phyloP scores from a whole-genome alignment of 2,888 invertebrate species.

The Agriotes lineatus region DNA sequence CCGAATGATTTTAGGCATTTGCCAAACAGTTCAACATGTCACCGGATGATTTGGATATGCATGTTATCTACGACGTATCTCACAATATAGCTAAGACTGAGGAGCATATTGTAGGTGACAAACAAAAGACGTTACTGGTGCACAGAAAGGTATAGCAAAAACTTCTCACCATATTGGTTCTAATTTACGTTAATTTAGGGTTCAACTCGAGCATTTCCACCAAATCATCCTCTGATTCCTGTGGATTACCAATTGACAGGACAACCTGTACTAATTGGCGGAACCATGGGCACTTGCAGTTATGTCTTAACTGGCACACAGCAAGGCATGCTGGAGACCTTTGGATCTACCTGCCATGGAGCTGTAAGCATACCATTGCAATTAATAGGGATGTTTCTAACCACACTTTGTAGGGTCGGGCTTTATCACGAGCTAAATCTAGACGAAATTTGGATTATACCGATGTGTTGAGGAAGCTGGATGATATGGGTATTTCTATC shows the following conservation, averaged over 20 bases:
- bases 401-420: slow-evolving; percentile 81
- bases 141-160: slow-evolving; percentile 90
- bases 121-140: slow-evolving; percentile 90
- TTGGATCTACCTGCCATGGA: slow-evolving; percentile 99
- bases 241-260: slow-evolving; percentile 98
- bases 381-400: background rate
- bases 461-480: slow-evolving; percentile 87
- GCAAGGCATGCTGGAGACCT: slow-evolving; percentile 97
- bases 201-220: slow-evolving; percentile 98
- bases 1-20: slow-evolving; percentile 87
- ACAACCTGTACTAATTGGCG: slow-evolving; percentile 98
- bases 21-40: slow-evolving; percentile 95
- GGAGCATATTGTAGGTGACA: slow-evolving; percentile 95
- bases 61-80: slow-evolving; percentile 99
- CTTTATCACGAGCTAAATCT: slow-evolving; percentile 96
- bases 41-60: slow-evolving; percentile 99
- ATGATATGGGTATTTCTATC: slow-evolving; percentile 90
- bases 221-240: slow-evolving; percentile 98
- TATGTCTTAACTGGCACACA: slow-evolving; percentile 99
- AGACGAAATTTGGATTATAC: slow-evolving; percentile 94
- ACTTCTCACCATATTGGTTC: background rate
- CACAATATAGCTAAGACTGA: slow-evolving; percentile 99
- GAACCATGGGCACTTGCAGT: slow-evolving; percentile 99
- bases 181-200: slow-evolving; percentile 79
- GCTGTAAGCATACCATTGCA: slow-evolving; percentile 78